Base-by-base conservation (phyloP, 2,797 vertebrate species). In the Perdix hodgsoniae region DNA sequence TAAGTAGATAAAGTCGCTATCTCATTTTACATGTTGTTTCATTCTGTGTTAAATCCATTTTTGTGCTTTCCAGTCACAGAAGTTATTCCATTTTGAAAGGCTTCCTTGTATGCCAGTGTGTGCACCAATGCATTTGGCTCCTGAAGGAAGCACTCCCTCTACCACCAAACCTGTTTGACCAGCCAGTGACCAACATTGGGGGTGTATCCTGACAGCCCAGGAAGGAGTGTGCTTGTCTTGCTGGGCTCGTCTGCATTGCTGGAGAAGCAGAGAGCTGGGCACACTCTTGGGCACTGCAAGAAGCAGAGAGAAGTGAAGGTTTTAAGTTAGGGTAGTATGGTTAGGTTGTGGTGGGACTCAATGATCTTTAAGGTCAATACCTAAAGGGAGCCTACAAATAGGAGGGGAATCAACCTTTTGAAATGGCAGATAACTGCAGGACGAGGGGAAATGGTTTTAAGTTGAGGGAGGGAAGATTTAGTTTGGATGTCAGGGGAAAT, bases 201-300 rank as follows among this genome's bases (percentile, higher is more conserved):
- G 40, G 59, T 1, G 27, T n/a, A 33, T 8, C 27, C 52, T 52
- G 3, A 42, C 2, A 31, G 47, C 71, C 39, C 1, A 2, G 23
- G 9, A 3, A 33, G 33, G 60, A 18, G 11, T 35, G 47, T 14
- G 11, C 40, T 42, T 57, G 1, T 0, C 0, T 3, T 5, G 14
- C 39, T 6, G 63, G 37, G n/a, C 39, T 3, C 5, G 31, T 56
- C 42, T 21, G 0, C 0, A 3, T 11, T 64, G 31, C 57, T 37
- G 10, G 59, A 27, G 44, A 18, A n/a, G 35, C 10, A 2, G 21
- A 22, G 35, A 2, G 27, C 65, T 23, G 57, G 57, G 16, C 1
- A 6, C 39, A 0, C 11, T 1, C 67, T 54, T 50, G 5, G 39
- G 24, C 72, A 10, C 52, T 35, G 29, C 57, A 13, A 9, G 61